Base-by-base conservation (phyloP, 2,888 invertebrate genomes). In the Empis stercorea region DNA sequence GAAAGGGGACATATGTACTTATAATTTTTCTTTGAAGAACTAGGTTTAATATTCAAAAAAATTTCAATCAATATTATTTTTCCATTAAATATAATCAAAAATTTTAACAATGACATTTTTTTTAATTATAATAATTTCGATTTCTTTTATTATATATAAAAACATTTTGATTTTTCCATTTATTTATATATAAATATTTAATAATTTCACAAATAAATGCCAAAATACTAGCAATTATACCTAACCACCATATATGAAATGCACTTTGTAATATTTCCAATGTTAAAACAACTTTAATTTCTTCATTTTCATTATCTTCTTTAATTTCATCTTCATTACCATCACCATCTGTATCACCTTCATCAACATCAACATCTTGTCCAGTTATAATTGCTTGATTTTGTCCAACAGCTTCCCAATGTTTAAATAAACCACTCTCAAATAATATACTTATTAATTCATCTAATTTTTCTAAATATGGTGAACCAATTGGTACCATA, bases 231-330 rank as follows among this genome's bases (percentile, higher is more conserved):
- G 9, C 23, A 27, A 27, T 27, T 27, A 27, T 27, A 0, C 66
- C 66, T 43, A 59, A 54, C 3, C 57, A 13, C 65, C 63, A 66
- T 2, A 66, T 49, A 54, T 60, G 66, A 36, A 66, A 66, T 4
- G 62, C 61, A 5, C 66, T 64, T 41, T 66, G 65, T 10, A 65
- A 43, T 11, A 63, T 59, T 9, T 62, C 57, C 53, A 65, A 43
- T 30, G 56, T 61, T 6, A 66, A 48, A 1, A 60, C 61, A 1
- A 62, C 61, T 9, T 53, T 55, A 32, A 57, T 57, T 5, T 55
- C 15, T 15, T 14, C 4, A 16, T 37, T 10, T 4, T 23, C 3
- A 15, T 14, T 11, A 3, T 2, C 3, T 16, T 37, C 16, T 37
- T 30, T 42, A 13, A 16, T 15, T 39, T 20, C 17, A 16, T 42